Evolutionary conservation across 2,797 vertebrate species (phyloP).

Genomic region (Simalia tracyae): DNA sequence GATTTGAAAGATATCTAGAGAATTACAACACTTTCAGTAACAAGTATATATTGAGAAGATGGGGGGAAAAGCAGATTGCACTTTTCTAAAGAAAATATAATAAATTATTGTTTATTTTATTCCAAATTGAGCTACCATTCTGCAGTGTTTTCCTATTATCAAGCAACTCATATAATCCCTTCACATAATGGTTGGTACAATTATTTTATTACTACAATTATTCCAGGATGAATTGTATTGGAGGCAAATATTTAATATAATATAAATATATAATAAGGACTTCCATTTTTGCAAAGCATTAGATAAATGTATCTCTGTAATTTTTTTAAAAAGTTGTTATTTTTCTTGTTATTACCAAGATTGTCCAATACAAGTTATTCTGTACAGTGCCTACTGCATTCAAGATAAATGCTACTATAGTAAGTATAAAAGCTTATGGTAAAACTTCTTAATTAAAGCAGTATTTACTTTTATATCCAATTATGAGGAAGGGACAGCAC

Average conservation of each 20-base stretch:
- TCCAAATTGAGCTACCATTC: too few species aligned
- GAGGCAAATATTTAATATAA: neutral
- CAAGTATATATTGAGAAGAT: neutral
- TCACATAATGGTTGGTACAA: neutral
- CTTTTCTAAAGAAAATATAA: too few species aligned
- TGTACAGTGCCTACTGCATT: too few species aligned
- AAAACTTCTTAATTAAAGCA: slow-evolving; percentile 2
- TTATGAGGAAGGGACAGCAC: neutral
- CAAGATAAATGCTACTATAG: neutral
- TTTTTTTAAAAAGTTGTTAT: neutral
- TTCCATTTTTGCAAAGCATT: neutral
- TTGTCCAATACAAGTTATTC: neutral
- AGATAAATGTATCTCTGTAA: neutral
- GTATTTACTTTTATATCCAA: neutral
- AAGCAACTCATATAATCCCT: neutral
- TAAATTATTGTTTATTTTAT: too few species aligned
- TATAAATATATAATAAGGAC: too few species aligned
- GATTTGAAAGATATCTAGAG: neutral
- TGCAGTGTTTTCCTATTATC: neutral
- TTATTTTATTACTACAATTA: neutral
- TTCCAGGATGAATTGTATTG: neutral
- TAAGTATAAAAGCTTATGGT: neutral
- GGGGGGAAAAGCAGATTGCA: too few species aligned
- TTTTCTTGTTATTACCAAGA: neutral
- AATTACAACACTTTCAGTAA: neutral